Conservation (phyloP, 1,140 invertebrate species). For the Drosophila melanogaster region Release_6_plus_ISO1_MT NT_033779.5:2854501-2855000, state of each 20-base stretch:
- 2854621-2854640: not conserved
- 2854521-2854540: conserved; percentile 37
- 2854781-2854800: conserved; percentile 8
- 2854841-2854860: not conserved
- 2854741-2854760: not conserved
- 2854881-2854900: not conserved
- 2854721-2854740: not conserved
- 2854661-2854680: not conserved
- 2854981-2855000: conserved; percentile 7
- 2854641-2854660: not conserved
- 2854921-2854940: not conserved
- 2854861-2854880: conserved; percentile 11
- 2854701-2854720: not conserved
- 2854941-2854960: conserved; percentile 39
- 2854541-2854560: conserved; percentile 40
- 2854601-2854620: not conserved
- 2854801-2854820: not conserved
- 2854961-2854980: conserved; percentile 11
- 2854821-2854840: conserved; percentile 25
- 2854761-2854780: conserved; percentile 14
- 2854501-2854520: conserved; percentile 25
- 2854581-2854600: not conserved
- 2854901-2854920: not conserved
- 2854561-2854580: conserved; percentile 24
- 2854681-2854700: not conserved